Evolutionary conservation across 2,797 vertebrate species (phyloP), one percentile per base, ranked within the genome.

Genomic region (Saxicola maurus): DNA sequence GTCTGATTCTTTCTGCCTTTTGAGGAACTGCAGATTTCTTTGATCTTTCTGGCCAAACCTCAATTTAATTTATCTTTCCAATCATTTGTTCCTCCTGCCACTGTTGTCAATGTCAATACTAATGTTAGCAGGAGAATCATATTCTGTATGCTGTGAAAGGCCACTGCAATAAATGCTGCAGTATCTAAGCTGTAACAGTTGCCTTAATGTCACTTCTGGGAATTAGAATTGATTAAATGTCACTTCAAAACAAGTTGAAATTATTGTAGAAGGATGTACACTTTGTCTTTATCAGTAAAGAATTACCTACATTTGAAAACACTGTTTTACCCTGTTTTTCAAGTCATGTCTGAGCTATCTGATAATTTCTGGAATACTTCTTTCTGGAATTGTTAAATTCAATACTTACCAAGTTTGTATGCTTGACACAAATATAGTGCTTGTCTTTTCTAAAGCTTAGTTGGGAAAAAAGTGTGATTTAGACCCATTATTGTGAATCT

Each of bases 391-490:
- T 5, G 53, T 45, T 65, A 30, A 61, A 66, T 49, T 23, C 17
- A 77, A 35, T 52, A 35, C 17, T 71, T 56, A 27, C 1, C 0
- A 49, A 61, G 35, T 43, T 59, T 17, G 18, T 46, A 5, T 27
- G n/a, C 60, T 76, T 92, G 82, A 74, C 53, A 80, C 67, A 31
- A 35, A 67, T 64, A 49, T 5, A 59, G 46, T 74, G 67, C 43
- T 33, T 92, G 67, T 90, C 90, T 94, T 94, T 85, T 64, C 33
- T 46, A 49, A 87, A 73, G 43, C 18, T 68, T 77, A 67, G 66
- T 66, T 90, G 61, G 93, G 89, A 90, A 93, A 89, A 94, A 94
- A 72, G 92, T 52, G 80, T 89, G 79, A 80, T 84, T 88, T 87
- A 92, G 20, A 55, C 20, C 67, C 42, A 81, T 79, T 85, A 60